Percentiles rank a stretch among this genome's conserved stretches.
phyloP scores from a whole-genome alignment of 2,113 vertebrate species.

The Variabilichromis moorii region DNA sequence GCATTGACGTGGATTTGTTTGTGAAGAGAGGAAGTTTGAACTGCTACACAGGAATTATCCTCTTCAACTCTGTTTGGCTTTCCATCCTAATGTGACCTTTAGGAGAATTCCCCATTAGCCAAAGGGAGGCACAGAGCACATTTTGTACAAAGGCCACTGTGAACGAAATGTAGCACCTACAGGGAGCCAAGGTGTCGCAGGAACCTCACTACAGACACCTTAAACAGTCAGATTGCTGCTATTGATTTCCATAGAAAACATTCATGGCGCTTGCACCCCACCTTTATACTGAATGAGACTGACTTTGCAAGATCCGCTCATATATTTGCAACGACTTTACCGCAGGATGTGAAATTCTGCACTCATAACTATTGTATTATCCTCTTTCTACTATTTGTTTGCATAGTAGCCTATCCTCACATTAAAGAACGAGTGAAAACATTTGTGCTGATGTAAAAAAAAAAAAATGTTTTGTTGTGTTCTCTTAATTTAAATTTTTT shows the following conservation, averaged over 20 bases:
- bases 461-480: background rate
- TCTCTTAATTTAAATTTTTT: background rate
- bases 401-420: background rate
- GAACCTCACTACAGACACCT: slow-evolving; percentile 2
- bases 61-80: slow-evolving; percentile 31
- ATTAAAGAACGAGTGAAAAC: background rate
- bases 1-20: background rate
- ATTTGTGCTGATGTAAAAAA: background rate
- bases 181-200: background rate
- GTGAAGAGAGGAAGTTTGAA: slow-evolving; percentile 17
- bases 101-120: slow-evolving; percentile 50
- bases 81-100: slow-evolving; percentile 63
- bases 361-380: background rate
- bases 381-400: background rate
- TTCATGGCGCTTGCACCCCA: background rate
- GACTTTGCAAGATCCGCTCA: background rate
- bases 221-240: background rate
- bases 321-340: background rate
- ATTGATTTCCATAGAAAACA: background rate
- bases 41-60: slow-evolving; percentile 35
- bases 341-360: background rate
- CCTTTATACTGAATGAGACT: background rate
- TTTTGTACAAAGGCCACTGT: slow-evolving; percentile 52
- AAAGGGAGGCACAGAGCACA: slow-evolving; percentile 1
- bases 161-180: slow-evolving; percentile 3